Evolutionary conservation across 1,140 invertebrate genomes (phyloP).

Genomic region (Archivesica marissinica): DNA sequence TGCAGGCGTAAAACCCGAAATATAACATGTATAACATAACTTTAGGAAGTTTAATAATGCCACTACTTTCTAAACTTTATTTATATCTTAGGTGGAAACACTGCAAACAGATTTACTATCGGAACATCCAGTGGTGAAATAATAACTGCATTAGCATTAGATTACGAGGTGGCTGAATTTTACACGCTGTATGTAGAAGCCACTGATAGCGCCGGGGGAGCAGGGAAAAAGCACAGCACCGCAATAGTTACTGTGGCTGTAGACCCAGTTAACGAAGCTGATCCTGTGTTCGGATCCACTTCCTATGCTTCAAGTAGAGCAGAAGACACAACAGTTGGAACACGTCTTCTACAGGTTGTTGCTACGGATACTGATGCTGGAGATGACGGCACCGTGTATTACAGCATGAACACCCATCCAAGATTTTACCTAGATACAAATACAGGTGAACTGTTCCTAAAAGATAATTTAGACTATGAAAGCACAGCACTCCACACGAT

Average conservation of each 20-base stretch:
- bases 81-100: slow-evolving; percentile 66
- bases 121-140: slow-evolving; percentile 67
- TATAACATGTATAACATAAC: too few species aligned
- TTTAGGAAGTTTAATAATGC: too few species aligned
- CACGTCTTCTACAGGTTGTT: slow-evolving; percentile 56
- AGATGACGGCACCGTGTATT: slow-evolving; percentile 57
- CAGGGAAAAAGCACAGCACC: slow-evolving; percentile 44
- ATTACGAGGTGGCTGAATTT: slow-evolving; percentile 61
- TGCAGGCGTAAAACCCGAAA: too few species aligned
- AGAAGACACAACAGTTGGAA: slow-evolving; percentile 64
- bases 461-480: slow-evolving; percentile 38
- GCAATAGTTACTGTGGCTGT: slow-evolving; percentile 67
- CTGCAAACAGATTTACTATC: slow-evolving; percentile 67
- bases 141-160: slow-evolving; percentile 61
- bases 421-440: slow-evolving; percentile 67
- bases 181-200: slow-evolving; percentile 65
- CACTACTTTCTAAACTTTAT: too few species aligned
- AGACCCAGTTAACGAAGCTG: slow-evolving; percentile 72
- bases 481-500: slow-evolving; percentile 22
- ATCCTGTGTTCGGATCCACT: slow-evolving; percentile 76
- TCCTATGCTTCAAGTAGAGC: slow-evolving; percentile 55
- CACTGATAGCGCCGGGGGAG: slow-evolving; percentile 39
- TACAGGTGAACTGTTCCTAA: slow-evolving; percentile 62
- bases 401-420: slow-evolving; percentile 49
- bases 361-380: slow-evolving; percentile 68